A percentile compares a stretch with the other conserved stretches of the same genome.
Evolutionary conservation across 2,797 vertebrate species (phyloP).

Genomic region (Pitangus sulphuratus): DNA sequence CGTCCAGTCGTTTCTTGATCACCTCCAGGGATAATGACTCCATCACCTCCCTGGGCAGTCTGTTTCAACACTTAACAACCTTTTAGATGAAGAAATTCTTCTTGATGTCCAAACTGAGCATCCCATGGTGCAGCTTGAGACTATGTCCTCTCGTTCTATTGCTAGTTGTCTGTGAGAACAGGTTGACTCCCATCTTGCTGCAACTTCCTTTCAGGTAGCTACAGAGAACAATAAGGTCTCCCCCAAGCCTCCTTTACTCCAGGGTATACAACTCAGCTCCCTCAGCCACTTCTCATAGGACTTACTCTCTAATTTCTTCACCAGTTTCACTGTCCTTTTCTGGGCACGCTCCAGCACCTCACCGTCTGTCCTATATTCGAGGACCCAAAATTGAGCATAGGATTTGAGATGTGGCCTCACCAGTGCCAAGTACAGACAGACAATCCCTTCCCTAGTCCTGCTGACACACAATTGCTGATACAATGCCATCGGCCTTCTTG

Average conservation of each 20-base stretch:
- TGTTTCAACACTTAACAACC: not conserved
- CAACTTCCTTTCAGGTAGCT: not conserved
- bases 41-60: not conserved
- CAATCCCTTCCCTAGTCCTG: not conserved
- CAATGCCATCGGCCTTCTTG: not conserved
- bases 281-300: not conserved
- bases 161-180: not conserved
- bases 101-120: not conserved
- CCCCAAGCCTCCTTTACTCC: no score
- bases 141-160: not conserved
- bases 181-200: not conserved
- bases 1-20: not conserved
- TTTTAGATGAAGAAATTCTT: not conserved
- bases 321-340: not conserved
- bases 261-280: not conserved
- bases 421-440: not conserved
- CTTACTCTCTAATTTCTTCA: not conserved
- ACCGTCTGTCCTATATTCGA: not conserved
- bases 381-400: not conserved
- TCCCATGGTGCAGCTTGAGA: not conserved
- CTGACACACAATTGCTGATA: fast-evolving
- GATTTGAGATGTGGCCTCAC: not conserved
- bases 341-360: not conserved
- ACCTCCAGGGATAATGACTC: not conserved
- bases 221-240: fast-evolving